Conservation (phyloP, 2,888 invertebrate species). For the Epinotia ramella region DNA sequence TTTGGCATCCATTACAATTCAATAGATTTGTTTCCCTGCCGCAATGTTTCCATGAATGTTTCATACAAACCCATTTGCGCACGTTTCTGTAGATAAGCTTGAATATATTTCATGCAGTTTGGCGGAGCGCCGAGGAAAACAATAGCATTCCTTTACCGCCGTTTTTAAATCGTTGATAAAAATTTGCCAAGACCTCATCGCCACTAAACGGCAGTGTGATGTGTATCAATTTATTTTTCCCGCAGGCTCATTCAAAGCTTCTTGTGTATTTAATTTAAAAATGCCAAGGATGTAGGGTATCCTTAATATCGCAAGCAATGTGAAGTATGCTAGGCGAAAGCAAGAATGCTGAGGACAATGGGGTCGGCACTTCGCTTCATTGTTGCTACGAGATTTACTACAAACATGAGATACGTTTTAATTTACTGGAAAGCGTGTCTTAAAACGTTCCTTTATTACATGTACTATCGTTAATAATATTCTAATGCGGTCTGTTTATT, state of each 20-base stretch:
- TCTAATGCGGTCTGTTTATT: too few relatives aligned
- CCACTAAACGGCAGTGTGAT: slow-evolving; percentile 18
- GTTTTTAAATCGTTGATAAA: slow-evolving; percentile 33
- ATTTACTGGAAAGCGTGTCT: background rate
- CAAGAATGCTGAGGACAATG: slow-evolving; percentile 18
- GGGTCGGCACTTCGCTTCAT: slow-evolving; percentile 23
- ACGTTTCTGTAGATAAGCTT: slow-evolving; percentile 43
- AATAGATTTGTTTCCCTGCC: slow-evolving; percentile 20
- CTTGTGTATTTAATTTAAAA: slow-evolving; percentile 21
- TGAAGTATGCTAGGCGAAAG: slow-evolving; percentile 16
- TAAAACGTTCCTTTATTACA: background rate
- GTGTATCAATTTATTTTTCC: slow-evolving; percentile 19
- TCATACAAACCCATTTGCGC: slow-evolving; percentile 40
- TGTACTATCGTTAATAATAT: too few relatives aligned
- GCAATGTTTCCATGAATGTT: slow-evolving; percentile 31
- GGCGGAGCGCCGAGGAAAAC: slow-evolving; percentile 52
- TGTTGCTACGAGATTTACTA: slow-evolving; percentile 20
- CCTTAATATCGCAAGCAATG: slow-evolving; percentile 22
- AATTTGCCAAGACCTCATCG: slow-evolving; percentile 19
- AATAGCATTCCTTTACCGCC: slow-evolving; percentile 46
- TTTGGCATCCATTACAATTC: slow-evolving; percentile 20
- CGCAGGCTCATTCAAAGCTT: background rate
- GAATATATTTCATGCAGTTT: slow-evolving; percentile 49
- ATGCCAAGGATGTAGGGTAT: slow-evolving; percentile 8
- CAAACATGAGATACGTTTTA: slow-evolving; percentile 7